Evolutionary conservation across 2,113 vertebrate genomes (phyloP), one percentile per base, ranked within the genome.

Genomic region (Cariama cristata): DNA sequence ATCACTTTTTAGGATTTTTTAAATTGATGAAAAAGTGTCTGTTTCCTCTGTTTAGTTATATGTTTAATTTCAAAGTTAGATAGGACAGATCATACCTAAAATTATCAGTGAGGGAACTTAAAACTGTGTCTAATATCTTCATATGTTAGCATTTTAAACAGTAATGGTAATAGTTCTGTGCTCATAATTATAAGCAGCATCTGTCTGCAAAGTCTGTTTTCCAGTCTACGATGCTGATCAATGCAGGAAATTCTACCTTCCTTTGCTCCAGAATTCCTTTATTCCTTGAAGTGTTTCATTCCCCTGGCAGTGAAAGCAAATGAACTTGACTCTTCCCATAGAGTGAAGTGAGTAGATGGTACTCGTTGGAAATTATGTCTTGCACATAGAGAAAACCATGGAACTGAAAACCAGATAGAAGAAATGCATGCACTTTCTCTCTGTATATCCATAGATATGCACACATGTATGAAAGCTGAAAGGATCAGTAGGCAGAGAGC

Each of bases 391-490:
- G 53, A 67, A 81, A 81, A 47, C 4, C 9, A 8, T 18, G 27
- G 49, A 67, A 62, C 42, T 62, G 74, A 62, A 73, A 74, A 72
- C 8, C 28, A 47, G 38, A 19, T 20, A 64, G 85, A 59, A 60
- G 19, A 47, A 67, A 47, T 22, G 27, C 0, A 2, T n/a, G 8
- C 3, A 2, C 47, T 45, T n/a, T 42, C 20, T 45, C 4, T 35
- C 2, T 56, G 4, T 49, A 26, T 35, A 20, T 44, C 42, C 7
- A 45, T 30, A 45, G 52, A 23, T 35, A 45, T 3, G 32, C 18
- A 53, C 3, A 22, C 6, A 9, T 40, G 23, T 50, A 14, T 30
- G 50, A 40, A 83, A 45, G 32, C 33, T 44, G 75, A 44, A 83
- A 40, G 50, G 23, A 42, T 59, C 16, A 22, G 33, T 6, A 80